phyloP scores from a whole-genome alignment of 2,113 vertebrate genomes.

The Lasiurus cinereus region DNA sequence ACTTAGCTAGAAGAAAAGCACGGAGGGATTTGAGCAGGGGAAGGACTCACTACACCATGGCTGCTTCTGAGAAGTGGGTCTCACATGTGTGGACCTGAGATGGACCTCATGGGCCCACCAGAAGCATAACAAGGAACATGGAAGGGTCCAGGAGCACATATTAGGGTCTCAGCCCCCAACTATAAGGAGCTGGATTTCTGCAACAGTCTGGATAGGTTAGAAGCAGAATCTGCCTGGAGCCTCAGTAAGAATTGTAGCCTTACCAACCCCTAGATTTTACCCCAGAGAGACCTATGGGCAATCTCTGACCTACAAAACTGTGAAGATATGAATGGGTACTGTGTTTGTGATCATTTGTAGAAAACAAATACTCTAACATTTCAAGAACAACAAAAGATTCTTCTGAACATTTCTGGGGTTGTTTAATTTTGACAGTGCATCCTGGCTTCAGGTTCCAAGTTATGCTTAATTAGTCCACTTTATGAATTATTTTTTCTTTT shows the following conservation, averaged over 20 bases:
- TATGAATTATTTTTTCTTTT: not conserved
- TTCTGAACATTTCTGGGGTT: not conserved
- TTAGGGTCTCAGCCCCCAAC: rapidly evolving
- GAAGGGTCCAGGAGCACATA: not conserved
- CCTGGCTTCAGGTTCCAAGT: not conserved
- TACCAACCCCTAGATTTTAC: not conserved
- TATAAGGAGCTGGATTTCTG: not conserved
- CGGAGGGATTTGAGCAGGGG: rapidly evolving
- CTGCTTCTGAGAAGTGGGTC: not conserved
- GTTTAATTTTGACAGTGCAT: not conserved
- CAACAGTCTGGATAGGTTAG: rapidly evolving
- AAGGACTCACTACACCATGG: rapidly evolving
- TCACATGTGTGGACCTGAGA: rapidly evolving
- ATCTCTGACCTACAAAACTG: not conserved
- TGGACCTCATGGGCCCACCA: rapidly evolving
- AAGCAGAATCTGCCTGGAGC: no score
- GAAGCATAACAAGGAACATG: rapidly evolving
- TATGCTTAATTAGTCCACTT: not conserved
- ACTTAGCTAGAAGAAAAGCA: not conserved
- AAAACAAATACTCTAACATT: not conserved
- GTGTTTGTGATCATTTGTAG: not conserved
- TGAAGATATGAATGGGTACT: rapidly evolving
- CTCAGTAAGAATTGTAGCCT: rapidly evolving
- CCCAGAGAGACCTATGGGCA: rapidly evolving
- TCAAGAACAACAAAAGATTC: not conserved